phyloP scores from a whole-genome alignment of 1,140 invertebrate genomes.

The Drosophila sp. region DNA sequence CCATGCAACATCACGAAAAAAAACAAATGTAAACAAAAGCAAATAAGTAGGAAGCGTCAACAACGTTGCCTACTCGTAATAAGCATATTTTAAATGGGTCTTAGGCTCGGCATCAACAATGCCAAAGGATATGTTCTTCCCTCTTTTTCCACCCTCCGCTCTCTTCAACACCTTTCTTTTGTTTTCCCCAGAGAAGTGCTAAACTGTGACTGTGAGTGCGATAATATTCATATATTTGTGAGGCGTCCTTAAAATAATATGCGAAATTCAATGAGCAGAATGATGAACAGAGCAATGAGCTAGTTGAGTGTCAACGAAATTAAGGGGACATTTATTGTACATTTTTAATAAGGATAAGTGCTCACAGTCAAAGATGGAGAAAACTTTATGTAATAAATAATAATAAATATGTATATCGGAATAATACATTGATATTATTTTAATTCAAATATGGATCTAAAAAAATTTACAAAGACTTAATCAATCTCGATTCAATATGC shows the following conservation, averaged over 20 bases:
- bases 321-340: neutral
- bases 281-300: neutral
- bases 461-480: no score
- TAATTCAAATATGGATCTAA: no score
- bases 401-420: no score
- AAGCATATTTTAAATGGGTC: conserved; percentile 65
- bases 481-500: no score
- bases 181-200: neutral
- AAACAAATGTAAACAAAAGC: conserved; percentile 65
- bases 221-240: conserved; percentile 20
- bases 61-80: conserved; percentile 49
- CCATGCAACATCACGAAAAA: conserved; percentile 53
- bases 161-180: neutral
- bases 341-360: neutral
- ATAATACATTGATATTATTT: no score
- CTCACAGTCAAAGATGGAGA: no score
- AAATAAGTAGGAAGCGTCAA: conserved; percentile 72
- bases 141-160: no score
- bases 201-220: conserved; percentile 8
- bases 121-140: conserved; percentile 56
- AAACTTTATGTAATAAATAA: no score
- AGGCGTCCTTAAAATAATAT: conserved; percentile 8
- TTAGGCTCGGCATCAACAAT: conserved; percentile 60
- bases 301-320: conserved; percentile 1
- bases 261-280: neutral